Percentiles rank a stretch among this genome's conserved stretches.
Evolutionary conservation across 2,888 invertebrate species (phyloP).

Genomic region (Macrosiphum euphorbiae): DNA sequence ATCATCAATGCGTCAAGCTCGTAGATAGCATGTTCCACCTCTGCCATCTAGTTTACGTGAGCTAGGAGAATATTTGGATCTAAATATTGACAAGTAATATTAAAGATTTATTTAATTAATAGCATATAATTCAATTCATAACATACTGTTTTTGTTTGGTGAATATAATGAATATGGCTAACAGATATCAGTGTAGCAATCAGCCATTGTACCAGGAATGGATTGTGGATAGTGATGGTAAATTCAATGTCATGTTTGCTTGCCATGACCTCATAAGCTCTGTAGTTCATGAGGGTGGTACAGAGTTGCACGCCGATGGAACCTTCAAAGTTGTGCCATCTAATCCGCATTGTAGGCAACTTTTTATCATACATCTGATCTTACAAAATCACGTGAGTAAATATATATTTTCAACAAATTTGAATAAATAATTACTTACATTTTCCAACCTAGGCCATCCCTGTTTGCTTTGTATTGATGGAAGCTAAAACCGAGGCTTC

Average conservation of each 20-base stretch:
- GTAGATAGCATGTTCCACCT: not conserved
- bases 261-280: not conserved
- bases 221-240: not conserved
- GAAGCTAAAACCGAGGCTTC: not conserved
- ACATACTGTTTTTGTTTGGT: not conserved
- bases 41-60: not conserved
- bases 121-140: too few species aligned
- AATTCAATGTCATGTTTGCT: not conserved
- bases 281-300: not conserved
- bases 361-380: not conserved
- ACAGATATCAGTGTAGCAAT: conserved; percentile 17
- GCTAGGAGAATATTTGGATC: not conserved
- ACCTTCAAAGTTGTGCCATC: not conserved
- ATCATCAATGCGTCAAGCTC: not conserved
- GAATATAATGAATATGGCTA: not conserved
- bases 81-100: not conserved
- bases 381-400: not conserved
- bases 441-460: not conserved
- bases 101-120: not conserved
- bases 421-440: not conserved
- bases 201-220: not conserved
- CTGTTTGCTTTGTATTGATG: not conserved
- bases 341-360: not conserved
- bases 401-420: not conserved
- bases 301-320: not conserved